These are phyloP conservation scores for Aphodius granarius DNA, from an alignment of 2,888 invertebrate species.

Conservation along the genomic window DNA sequence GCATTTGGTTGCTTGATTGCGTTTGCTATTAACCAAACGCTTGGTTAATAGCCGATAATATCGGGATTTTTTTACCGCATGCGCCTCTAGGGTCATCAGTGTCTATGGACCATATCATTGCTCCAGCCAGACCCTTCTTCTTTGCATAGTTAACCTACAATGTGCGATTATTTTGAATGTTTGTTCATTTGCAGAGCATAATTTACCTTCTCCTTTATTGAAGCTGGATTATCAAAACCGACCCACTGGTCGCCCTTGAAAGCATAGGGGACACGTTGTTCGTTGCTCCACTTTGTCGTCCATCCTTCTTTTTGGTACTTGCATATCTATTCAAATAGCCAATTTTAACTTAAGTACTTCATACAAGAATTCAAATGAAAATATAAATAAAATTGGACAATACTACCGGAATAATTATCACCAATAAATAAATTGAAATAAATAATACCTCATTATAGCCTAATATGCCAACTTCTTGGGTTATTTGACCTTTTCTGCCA, in stretches of 20 bases:
- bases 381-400: too few species aligned
- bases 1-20: too few species aligned
- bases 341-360: neutral
- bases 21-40: neutral
- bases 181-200: neutral
- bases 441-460: slow-evolving; percentile 35
- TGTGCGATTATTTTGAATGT: slow-evolving; percentile 34
- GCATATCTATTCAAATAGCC: neutral
- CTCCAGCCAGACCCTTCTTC: slow-evolving; percentile 58
- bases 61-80: slow-evolving; percentile 63
- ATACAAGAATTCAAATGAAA: neutral
- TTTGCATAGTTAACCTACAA: neutral
- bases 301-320: neutral
- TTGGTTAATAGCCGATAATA: slow-evolving; percentile 62
- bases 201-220: slow-evolving; percentile 29
- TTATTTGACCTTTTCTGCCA: slow-evolving; percentile 66
- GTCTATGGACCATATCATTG: slow-evolving; percentile 81
- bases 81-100: slow-evolving; percentile 72
- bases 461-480: slow-evolving; percentile 59
- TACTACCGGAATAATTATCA: too few species aligned
- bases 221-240: neutral
- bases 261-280: neutral
- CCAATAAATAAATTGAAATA: neutral
- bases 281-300: neutral
- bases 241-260: neutral